Evolutionary conservation across 2,888 invertebrate genomes (phyloP).

Genomic region (Mythimna albipuncta): DNA sequence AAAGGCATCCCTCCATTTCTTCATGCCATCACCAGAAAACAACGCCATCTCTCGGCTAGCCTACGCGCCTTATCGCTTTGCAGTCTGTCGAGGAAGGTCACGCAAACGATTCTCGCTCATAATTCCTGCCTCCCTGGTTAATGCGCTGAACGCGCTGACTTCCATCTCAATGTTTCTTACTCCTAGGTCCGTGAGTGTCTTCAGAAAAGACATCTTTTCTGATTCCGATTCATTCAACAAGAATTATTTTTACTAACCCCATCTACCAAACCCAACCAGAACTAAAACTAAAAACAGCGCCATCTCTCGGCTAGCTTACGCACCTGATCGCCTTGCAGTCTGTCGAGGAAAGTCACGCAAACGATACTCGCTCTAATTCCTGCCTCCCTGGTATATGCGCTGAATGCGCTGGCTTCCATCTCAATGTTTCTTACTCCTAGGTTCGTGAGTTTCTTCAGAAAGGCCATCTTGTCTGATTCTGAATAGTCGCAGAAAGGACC

Average conservation of each 20-base stretch:
- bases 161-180: slow-evolving; percentile 96
- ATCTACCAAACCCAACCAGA: neutral
- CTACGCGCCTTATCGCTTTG: slow-evolving; percentile 92
- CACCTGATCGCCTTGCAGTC: slow-evolving; percentile 93
- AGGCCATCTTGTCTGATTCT: slow-evolving; percentile 92
- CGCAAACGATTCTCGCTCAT: slow-evolving; percentile 93
- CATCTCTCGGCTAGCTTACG: slow-evolving; percentile 45
- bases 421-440: slow-evolving; percentile 94
- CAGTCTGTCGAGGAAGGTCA: slow-evolving; percentile 93
- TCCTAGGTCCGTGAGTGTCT: slow-evolving; percentile 86
- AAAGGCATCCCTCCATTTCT: too few species aligned
- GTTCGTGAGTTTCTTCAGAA: slow-evolving; percentile 86
- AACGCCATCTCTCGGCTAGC: slow-evolving; percentile 44
- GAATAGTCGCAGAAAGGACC: slow-evolving; percentile 94
- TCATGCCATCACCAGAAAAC: neutral
- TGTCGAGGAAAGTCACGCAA: slow-evolving; percentile 93
- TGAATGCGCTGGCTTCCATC: slow-evolving; percentile 95
- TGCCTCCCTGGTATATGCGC: slow-evolving; percentile 92
- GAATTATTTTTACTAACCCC: neutral
- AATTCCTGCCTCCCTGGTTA: slow-evolving; percentile 92
- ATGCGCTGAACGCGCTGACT: slow-evolving; percentile 93
- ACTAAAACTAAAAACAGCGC: slow-evolving; percentile 29
- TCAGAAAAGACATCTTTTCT: slow-evolving; percentile 92
- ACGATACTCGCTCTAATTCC: slow-evolving; percentile 92
- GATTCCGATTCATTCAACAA: slow-evolving; percentile 74